Evolutionary conservation across 2,888 invertebrate genomes (phyloP).

Genomic region (Agonopterix arenella): DNA sequence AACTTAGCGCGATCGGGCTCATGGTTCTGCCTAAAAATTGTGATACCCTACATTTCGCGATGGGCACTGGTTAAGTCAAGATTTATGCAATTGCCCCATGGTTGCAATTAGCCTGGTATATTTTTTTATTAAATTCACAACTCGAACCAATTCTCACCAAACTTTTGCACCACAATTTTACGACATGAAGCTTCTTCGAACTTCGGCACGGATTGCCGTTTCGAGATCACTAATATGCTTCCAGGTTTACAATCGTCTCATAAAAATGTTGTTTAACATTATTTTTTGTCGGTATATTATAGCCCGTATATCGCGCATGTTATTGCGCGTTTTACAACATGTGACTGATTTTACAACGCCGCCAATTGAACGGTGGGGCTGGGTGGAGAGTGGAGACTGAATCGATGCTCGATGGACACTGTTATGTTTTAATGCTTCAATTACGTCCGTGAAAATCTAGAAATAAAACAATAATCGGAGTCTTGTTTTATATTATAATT

Average conservation of each 20-base stretch:
- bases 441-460: conserved; percentile 4
- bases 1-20: too few species aligned
- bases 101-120: too few species aligned
- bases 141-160: too few species aligned
- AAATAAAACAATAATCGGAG: neutral
- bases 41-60: too few species aligned
- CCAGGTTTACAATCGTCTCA: conserved; percentile 62
- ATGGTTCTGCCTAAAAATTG: too few species aligned
- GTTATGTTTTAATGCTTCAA: conserved; percentile 23
- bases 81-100: too few species aligned
- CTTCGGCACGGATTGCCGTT: conserved; percentile 24
- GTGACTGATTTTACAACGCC: conserved; percentile 71
- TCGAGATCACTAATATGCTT: conserved; percentile 42
- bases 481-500: too few species aligned
- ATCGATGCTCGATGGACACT: conserved; percentile 28
- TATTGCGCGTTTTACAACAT: conserved; percentile 63
- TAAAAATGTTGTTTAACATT: conserved; percentile 41
- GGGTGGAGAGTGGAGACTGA: neutral
- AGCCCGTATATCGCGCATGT: conserved; percentile 60
- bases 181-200: too few species aligned
- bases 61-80: too few species aligned
- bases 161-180: too few species aligned
- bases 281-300: conserved; percentile 42
- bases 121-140: too few species aligned
- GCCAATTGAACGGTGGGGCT: conserved; percentile 34